Evolutionary conservation across 2,888 invertebrate species (phyloP).

Genomic region (Chironomus tentans): DNA sequence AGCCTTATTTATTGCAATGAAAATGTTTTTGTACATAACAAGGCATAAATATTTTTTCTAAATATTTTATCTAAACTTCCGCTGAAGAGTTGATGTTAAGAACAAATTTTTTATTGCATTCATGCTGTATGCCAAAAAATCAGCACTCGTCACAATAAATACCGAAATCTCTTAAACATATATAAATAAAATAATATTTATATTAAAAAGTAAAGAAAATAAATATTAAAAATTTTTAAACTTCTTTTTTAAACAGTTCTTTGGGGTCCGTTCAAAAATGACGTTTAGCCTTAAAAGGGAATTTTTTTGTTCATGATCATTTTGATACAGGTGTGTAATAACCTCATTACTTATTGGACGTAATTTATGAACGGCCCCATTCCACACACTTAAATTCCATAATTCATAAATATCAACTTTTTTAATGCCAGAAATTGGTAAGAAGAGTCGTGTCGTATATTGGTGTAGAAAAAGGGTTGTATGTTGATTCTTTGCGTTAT

Average conservation of each 20-base stretch:
- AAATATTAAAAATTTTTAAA: conserved; percentile 8
- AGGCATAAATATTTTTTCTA: background rate
- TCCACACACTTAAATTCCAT: background rate
- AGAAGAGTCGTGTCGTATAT: background rate
- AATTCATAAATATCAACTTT: background rate
- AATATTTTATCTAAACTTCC: background rate
- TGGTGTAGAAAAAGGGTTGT: background rate
- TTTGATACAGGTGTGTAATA: no score
- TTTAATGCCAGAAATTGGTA: no score
- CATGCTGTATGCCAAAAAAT: background rate
- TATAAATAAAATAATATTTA: conserved; percentile 26
- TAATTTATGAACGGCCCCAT: no score
- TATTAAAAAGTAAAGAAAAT: conserved; percentile 23
- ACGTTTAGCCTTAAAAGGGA: no score
- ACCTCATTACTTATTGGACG: no score
- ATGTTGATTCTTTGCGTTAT: background rate
- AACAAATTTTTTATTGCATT: background rate
- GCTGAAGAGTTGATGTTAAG: background rate
- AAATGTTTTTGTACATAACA: background rate
- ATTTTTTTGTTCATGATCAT: no score
- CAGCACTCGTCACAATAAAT: background rate
- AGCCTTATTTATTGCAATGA: background rate
- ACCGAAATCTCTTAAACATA: conserved; percentile 24
- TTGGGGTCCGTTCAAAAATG: no score
- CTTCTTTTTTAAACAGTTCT: background rate